A percentile compares a stretch with the other conserved stretches of the same genome.
These are phyloP conservation scores for Celastrina argiolus DNA, from an alignment of 2,888 invertebrate species.

Conservation along the genomic window DNA sequence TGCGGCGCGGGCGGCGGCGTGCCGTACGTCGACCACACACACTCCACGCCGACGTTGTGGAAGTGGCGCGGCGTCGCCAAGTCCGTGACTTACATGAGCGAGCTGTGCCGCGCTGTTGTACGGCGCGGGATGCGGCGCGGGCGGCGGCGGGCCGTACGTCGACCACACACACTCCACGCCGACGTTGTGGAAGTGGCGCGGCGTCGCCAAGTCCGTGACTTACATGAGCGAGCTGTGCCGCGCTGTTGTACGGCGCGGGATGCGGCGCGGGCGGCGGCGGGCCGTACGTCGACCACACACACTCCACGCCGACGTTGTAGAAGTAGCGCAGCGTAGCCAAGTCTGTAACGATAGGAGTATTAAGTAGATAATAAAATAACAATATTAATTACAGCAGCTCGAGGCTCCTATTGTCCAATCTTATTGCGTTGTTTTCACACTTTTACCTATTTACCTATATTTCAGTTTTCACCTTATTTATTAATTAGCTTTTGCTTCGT, in stretches of 20 bases:
- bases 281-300: constrained; percentile 65
- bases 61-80: constrained; percentile 80
- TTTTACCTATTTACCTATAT: too few relatives aligned
- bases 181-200: constrained; percentile 83
- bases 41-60: constrained; percentile 82
- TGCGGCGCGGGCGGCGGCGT: constrained; percentile 51
- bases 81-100: constrained; percentile 63
- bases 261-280: constrained; percentile 51
- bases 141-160: constrained; percentile 56
- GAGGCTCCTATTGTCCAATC: too few relatives aligned
- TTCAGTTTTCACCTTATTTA: too few relatives aligned
- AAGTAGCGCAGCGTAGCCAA: constrained; percentile 80
- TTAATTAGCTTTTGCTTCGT: too few relatives aligned
- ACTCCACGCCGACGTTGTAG: constrained; percentile 82
- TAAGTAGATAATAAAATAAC: too few relatives aligned
- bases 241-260: constrained; percentile 39
- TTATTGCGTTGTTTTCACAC: too few relatives aligned
- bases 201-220: constrained; percentile 73
- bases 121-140: constrained; percentile 46
- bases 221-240: constrained; percentile 45
- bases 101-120: constrained; percentile 39
- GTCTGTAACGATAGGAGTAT: constrained; percentile 50
- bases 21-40: constrained; percentile 65
- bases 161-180: constrained; percentile 79
- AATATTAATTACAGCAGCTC: too few relatives aligned